A percentile compares a stretch with the other conserved stretches of the same genome.
phyloP scores from a whole-genome alignment of 2,888 invertebrate genomes.

The Nebria salina region DNA sequence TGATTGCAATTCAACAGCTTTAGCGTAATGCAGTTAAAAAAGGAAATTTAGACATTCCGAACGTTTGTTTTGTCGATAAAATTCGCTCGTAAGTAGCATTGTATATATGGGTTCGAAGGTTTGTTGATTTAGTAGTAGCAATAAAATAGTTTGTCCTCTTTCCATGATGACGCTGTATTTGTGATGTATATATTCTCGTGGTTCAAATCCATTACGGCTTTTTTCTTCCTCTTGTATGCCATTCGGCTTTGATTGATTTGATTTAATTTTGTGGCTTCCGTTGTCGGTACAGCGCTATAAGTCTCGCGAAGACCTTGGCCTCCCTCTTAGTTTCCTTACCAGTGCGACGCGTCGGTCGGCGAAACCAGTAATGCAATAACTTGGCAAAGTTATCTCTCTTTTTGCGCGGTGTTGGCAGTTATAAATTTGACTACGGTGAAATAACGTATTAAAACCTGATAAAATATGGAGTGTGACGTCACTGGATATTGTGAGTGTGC shows the following conservation, averaged over 20 bases:
- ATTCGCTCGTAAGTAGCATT: too few species aligned
- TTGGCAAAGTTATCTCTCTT: constrained; percentile 2
- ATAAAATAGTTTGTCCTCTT: neutral
- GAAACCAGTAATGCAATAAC: constrained; percentile 11
- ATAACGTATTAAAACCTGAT: constrained; percentile 51
- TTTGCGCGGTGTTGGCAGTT: constrained; percentile 40
- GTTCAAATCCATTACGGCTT: neutral
- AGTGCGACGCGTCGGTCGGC: neutral
- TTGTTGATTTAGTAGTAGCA: neutral
- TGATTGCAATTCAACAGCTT: neutral
- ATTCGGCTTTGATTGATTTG: neutral
- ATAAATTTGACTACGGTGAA: constrained; percentile 49
- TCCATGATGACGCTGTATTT: neutral
- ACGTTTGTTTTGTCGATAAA: too few species aligned
- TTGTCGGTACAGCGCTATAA: neutral
- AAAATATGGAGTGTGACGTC: constrained; percentile 50
- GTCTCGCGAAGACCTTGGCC: neutral
- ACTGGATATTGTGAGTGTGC: constrained; percentile 4
- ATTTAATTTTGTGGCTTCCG: neutral
- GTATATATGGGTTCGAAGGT: neutral
- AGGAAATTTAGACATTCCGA: too few species aligned
- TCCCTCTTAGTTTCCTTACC: neutral
- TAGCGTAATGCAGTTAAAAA: neutral
- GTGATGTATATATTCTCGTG: neutral
- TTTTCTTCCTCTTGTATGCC: neutral